A percentile compares a stretch with the other conserved stretches of the same genome.
These are phyloP conservation scores for Mus musculus DNA, from an alignment of 2,113 vertebrate species.

Conservation along the genomic window DNA sequence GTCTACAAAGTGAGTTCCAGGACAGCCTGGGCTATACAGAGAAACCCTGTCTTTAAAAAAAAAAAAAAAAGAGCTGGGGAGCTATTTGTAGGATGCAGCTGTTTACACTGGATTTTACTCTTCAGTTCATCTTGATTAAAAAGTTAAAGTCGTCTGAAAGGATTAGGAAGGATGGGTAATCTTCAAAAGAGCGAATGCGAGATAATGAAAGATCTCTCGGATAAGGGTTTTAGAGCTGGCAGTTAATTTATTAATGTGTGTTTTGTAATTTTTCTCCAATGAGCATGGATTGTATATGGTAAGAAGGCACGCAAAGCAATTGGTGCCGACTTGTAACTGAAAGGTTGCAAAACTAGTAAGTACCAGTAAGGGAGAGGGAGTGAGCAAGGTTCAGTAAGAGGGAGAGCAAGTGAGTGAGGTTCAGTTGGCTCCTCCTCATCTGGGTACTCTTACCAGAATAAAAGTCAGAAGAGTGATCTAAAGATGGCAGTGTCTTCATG, in stretches of 20 bases:
- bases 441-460: not conserved
- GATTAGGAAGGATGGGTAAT: not conserved
- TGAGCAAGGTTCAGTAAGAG: too few relatives aligned
- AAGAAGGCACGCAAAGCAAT: not conserved
- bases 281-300: not conserved
- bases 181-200: not conserved
- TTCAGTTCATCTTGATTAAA: not conserved
- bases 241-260: not conserved
- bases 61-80: not conserved
- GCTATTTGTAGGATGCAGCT: not conserved
- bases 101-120: not conserved
- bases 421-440: not conserved
- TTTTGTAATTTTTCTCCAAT: not conserved
- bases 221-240: not conserved
- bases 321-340: not conserved
- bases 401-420: not conserved
- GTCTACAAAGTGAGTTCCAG: too few relatives aligned
- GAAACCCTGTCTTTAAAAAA: too few relatives aligned
- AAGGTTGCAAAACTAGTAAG: not conserved
- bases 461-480: not conserved
- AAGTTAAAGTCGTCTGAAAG: not conserved
- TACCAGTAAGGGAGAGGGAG: not conserved
- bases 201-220: not conserved
- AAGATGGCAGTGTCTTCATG: not conserved
- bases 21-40: too few relatives aligned